Evolutionary conservation across 2,797 vertebrate genomes (phyloP).

Genomic region (Chelon labrosus): DNA sequence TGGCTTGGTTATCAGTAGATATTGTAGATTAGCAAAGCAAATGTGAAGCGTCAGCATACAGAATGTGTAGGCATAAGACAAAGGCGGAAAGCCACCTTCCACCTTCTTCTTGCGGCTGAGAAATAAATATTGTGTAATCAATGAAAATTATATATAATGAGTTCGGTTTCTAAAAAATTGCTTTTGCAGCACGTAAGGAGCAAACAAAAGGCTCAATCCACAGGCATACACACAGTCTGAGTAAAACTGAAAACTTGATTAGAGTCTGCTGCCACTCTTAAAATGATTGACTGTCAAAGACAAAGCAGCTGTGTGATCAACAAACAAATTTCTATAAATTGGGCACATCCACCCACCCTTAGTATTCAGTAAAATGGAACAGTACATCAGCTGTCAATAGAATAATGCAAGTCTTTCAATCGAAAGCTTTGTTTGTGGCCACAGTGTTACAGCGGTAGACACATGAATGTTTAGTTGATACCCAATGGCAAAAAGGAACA

Average conservation of each 20-base stretch:
- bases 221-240: not conserved
- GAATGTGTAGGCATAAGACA: slow-evolving; percentile 11
- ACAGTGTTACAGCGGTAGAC: not conserved
- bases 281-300: not conserved
- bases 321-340: slow-evolving; percentile 11
- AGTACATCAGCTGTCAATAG: slow-evolving; percentile 22
- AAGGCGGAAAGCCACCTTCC: not conserved
- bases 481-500: not conserved
- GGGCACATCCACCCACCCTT: not conserved
- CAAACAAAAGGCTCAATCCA: not conserved
- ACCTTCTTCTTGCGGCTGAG: too few species aligned
- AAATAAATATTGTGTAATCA: too few species aligned
- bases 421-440: not conserved
- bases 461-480: not conserved
- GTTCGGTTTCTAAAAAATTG: too few species aligned
- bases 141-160: too few species aligned
- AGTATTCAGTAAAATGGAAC: slow-evolving; percentile 26
- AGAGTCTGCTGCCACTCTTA: not conserved
- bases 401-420: not conserved
- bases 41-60: slow-evolving; percentile 8
- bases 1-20: slow-evolving; percentile 23
- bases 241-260: not conserved
- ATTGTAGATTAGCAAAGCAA: slow-evolving; percentile 16
- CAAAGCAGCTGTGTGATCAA: slow-evolving; percentile 6
- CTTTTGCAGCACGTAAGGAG: not conserved